A percentile compares a stretch with the other conserved stretches of the same genome.
These are phyloP conservation scores for Stenopsyche tienmushanensis DNA, from an alignment of 1,140 invertebrate genomes.

Conservation along the genomic window DNA sequence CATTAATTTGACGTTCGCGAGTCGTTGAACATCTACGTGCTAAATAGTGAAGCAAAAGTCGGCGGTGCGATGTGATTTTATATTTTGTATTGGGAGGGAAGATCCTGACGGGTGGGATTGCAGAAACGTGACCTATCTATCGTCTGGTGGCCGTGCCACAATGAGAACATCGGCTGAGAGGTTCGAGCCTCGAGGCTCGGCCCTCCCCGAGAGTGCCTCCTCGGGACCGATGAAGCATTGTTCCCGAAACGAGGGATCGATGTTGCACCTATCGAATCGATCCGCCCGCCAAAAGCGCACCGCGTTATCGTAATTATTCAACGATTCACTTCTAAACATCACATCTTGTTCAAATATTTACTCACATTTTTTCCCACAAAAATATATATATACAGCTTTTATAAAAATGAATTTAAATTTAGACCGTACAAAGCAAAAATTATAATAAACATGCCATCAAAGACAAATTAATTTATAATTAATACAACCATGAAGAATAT, in stretches of 20 bases:
- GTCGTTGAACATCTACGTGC: too few relatives aligned
- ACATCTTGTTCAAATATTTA: too few relatives aligned
- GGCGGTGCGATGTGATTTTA: not conserved
- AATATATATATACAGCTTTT: too few relatives aligned
- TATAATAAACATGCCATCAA: too few relatives aligned
- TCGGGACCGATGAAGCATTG: not conserved
- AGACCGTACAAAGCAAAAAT: too few relatives aligned
- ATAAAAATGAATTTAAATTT: too few relatives aligned
- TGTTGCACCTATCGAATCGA: not conserved
- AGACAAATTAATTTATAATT: too few relatives aligned
- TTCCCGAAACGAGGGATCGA: conserved; percentile 3
- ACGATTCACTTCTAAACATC: too few relatives aligned
- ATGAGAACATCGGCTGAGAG: not conserved
- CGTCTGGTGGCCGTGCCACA: not conserved
- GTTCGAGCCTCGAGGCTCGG: not conserved
- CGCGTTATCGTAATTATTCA: too few relatives aligned
- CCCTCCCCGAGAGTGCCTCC: not conserved
- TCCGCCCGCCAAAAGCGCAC: not conserved
- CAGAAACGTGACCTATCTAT: conserved; percentile 12
- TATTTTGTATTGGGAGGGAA: not conserved
- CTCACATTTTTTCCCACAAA: too few relatives aligned
- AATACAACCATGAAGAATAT: too few relatives aligned
- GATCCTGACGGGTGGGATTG: not conserved
- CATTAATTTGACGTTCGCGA: not conserved
- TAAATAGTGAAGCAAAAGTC: not conserved